Percentiles rank a stretch among this genome's conserved stretches.
Conservation (phyloP, 2,113 vertebrate species). For the Gymnogyps californianus region DNA sequence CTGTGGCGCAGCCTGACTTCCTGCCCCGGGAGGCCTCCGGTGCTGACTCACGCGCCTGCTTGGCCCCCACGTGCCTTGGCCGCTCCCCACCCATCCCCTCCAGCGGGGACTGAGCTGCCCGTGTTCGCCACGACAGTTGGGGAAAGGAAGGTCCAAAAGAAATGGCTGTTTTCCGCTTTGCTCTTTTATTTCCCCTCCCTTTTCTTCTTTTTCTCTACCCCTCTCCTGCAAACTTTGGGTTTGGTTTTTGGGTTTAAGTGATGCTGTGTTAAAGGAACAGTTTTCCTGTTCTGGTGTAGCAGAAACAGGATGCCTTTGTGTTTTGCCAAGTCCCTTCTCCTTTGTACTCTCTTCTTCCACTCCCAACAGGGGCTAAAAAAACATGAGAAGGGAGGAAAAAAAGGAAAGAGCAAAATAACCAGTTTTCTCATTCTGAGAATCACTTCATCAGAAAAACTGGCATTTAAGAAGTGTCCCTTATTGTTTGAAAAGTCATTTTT, state of each 20-base stretch:
- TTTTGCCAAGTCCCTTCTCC: not conserved
- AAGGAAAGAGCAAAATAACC: not conserved
- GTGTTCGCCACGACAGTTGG: accelerated
- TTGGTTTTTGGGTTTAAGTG: not conserved
- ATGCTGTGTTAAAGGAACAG: not conserved
- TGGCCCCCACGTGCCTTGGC: not conserved
- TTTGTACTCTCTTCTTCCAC: not conserved
- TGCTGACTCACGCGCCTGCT: not conserved
- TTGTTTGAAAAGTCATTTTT: not conserved
- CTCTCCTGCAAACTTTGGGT: not conserved
- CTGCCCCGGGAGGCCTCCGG: not conserved
- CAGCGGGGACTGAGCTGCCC: accelerated
- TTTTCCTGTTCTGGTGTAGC: not conserved
- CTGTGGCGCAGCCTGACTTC: not conserved
- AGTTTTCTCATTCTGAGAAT: not conserved
- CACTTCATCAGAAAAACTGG: not conserved
- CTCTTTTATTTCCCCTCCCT: not conserved
- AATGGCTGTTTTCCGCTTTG: not conserved
- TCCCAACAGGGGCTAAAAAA: not conserved
- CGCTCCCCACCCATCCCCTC: not conserved
- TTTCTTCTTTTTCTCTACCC: not conserved
- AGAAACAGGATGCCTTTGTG: not conserved
- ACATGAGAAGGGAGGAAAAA: not conserved
- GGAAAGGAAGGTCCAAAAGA: not conserved
- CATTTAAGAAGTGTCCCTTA: not conserved